These are phyloP conservation scores for Halcyon badia DNA, from an alignment of 2,797 vertebrate genomes.

Conservation along the genomic window DNA sequence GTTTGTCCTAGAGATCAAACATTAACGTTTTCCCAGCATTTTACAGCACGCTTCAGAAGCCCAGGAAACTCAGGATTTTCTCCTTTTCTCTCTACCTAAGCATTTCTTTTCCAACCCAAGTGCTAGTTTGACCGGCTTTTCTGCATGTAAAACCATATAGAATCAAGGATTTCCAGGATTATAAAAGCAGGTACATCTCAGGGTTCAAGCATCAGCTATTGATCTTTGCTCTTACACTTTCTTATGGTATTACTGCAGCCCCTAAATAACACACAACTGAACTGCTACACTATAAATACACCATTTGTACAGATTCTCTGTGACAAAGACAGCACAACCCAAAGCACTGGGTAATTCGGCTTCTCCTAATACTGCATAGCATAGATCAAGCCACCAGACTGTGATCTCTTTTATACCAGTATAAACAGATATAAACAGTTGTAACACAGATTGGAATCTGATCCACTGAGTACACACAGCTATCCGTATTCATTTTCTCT, in stretches of 20 bases:
- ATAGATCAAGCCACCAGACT: background rate
- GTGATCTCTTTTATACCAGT: background rate
- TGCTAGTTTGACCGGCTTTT: background rate
- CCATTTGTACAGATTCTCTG: background rate
- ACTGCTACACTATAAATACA: background rate
- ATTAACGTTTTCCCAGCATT: background rate
- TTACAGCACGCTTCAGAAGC: background rate
- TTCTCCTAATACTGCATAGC: background rate
- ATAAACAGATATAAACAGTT: background rate
- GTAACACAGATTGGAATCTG: background rate
- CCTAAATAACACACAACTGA: background rate
- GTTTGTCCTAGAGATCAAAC: background rate
- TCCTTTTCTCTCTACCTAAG: background rate
- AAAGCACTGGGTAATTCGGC: background rate
- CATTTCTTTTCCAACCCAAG: background rate
- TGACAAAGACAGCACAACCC: background rate
- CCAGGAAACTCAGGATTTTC: background rate
- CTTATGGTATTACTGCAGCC: background rate
- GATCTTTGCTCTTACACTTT: constrained; percentile 23
- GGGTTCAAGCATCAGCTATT: constrained; percentile 37
- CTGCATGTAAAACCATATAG: background rate
- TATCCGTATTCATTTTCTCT: background rate
- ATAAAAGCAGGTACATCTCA: background rate
- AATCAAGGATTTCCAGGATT: background rate
- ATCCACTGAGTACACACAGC: background rate